A percentile compares a stretch with the other conserved stretches of the same genome.
Evolutionary conservation across 1,140 invertebrate species (phyloP).

Genomic region (Liolophura sinensis): DNA sequence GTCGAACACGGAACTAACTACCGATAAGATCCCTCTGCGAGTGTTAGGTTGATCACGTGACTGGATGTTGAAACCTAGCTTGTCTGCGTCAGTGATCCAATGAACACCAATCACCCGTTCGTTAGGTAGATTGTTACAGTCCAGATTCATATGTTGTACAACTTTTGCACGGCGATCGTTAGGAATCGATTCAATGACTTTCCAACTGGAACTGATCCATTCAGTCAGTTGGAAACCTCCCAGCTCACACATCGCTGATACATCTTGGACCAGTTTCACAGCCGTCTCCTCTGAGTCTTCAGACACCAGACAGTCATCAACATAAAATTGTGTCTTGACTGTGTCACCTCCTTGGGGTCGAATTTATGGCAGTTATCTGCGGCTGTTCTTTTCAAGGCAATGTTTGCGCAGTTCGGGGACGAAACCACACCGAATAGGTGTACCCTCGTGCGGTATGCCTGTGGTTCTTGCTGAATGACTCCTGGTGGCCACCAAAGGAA

Average conservation of each 20-base stretch:
- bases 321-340: background rate
- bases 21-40: slow-evolving; percentile 10
- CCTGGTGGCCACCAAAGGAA: background rate
- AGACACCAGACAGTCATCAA: background rate
- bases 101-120: slow-evolving; percentile 12
- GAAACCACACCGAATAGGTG: background rate
- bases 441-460: background rate
- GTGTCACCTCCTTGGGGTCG: background rate
- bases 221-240: background rate
- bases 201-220: slow-evolving; percentile 17
- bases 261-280: background rate
- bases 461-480: background rate
- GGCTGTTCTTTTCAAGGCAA: background rate
- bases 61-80: slow-evolving; percentile 7
- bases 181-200: slow-evolving; percentile 20
- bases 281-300: background rate
- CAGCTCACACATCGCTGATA: background rate
- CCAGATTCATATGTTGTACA: slow-evolving; percentile 18
- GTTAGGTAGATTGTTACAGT: no score
- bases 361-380: slow-evolving; percentile 1
- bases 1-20: slow-evolving; percentile 22
- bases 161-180: slow-evolving; percentile 19
- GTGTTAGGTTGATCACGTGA: no score
- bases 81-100: slow-evolving; percentile 4
- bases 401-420: background rate